Base-by-base conservation (phyloP, 2,888 invertebrate genomes). In the Amiota minor region DNA sequence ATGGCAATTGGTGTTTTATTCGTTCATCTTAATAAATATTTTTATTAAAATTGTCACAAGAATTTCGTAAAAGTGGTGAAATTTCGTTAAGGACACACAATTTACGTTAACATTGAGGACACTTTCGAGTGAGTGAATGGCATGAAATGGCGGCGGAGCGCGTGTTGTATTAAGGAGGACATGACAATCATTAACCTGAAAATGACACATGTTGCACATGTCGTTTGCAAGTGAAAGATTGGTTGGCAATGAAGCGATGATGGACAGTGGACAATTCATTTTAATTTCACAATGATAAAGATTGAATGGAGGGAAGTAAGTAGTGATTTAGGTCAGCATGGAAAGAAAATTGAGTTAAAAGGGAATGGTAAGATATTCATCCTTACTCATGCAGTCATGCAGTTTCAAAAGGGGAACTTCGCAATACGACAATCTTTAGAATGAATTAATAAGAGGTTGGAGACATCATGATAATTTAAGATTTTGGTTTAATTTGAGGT, bases 41-140 rank as follows among this genome's bases (percentile, higher is more conserved):
- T 68, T 68, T 68, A 68, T 68, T 50, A n/a, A 68, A 68, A 68
- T 68, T 68, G 67, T 68, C 67, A 68, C 67, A 68, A 68, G 47
- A 50, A 68, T 53, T 68, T 50, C 35, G 47, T 14, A 46, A 53
- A 68, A 68, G 50, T 68, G 67, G 50, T 68, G 53, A 68, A 68
- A 50, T 68, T 68, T 23, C 23, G 35, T 14, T 62, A 45, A 62
- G 35, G 62, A 35, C 45, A 59, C 12, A n/a, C 62, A 62, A 35
- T 62, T 14, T 6, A n/a, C 23, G 47, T 50, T n/a, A 9, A 47
- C 65, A 65, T 47, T 46, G 65, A n/a, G 23, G 49, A 20, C n/a
- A 64, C 14, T 45, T 35, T 35, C 35, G 16, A 53, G 50, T 12
- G 35, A 35, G 35, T 35, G 35, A 35, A 6, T 35, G 6, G 35